Percentiles rank a stretch among this genome's conserved stretches.
Conservation (phyloP, 1,140 invertebrate species). For the Venturia canescens region DNA sequence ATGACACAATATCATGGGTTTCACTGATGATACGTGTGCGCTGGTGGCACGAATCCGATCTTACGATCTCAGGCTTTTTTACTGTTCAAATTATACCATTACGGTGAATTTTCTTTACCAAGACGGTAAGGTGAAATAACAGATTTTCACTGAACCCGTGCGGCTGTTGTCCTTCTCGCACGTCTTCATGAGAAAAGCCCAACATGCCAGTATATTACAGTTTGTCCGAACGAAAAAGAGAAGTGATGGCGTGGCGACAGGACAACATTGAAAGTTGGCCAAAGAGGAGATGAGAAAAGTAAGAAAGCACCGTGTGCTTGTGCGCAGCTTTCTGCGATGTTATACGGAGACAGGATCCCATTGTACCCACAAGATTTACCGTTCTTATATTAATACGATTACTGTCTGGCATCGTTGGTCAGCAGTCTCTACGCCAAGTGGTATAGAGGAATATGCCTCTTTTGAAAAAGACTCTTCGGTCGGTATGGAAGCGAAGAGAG, state of each 20-base stretch:
- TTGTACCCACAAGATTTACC: constrained; percentile 70
- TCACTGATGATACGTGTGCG: background rate
- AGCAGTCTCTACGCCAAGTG: background rate
- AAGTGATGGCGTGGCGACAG: background rate
- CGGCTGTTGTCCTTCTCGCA: background rate
- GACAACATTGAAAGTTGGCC: constrained; percentile 30
- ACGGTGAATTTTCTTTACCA: constrained; percentile 22
- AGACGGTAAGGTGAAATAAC: background rate
- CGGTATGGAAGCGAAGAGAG: constrained; percentile 50
- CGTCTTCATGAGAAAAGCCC: background rate
- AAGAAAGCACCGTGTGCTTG: constrained; percentile 18
- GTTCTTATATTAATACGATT: constrained; percentile 74
- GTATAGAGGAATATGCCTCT: constrained; percentile 15
- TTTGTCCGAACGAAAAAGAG: background rate
- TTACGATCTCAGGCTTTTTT: background rate
- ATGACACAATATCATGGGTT: constrained; percentile 11
- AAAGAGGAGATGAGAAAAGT: background rate
- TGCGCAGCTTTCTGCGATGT: constrained; percentile 57
- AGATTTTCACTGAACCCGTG: constrained; percentile 4
- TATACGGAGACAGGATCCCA: constrained; percentile 60
- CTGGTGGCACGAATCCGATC: background rate
- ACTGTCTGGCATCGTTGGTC: constrained; percentile 59
- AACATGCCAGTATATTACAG: background rate
- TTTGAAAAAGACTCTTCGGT: constrained; percentile 4
- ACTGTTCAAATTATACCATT: background rate